These are phyloP conservation scores for Agapornis roseicollis DNA, from an alignment of 2,113 vertebrate species.

Conservation along the genomic window DNA sequence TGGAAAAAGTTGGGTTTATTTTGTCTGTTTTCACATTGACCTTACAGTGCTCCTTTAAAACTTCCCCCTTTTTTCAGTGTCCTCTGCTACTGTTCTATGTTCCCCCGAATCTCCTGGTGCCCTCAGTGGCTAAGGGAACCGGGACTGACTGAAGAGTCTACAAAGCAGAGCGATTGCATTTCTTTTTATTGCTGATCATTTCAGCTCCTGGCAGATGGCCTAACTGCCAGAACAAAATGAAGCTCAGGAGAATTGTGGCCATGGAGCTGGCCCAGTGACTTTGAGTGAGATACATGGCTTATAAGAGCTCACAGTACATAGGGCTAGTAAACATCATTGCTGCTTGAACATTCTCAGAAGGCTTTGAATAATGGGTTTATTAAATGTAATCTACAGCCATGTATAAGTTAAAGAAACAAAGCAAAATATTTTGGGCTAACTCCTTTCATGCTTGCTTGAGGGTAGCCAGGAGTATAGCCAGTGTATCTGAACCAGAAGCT, in stretches of 20 bases:
- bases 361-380: constrained; percentile 52
- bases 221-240: constrained; percentile 68
- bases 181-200: constrained; percentile 73
- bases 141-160: constrained; percentile 14
- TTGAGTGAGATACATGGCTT: constrained; percentile 62
- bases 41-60: background rate
- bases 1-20: background rate
- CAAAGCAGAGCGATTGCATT: constrained; percentile 59
- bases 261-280: constrained; percentile 57
- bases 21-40: background rate
- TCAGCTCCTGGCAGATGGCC: constrained; percentile 68
- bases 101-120: background rate
- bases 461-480: background rate
- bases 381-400: constrained; percentile 61
- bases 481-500: background rate
- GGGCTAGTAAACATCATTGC: constrained; percentile 59
- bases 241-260: constrained; percentile 56
- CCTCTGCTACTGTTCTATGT: background rate
- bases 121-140: background rate
- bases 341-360: constrained; percentile 39
- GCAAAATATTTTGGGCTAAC: constrained; percentile 37
- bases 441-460: background rate
- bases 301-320: constrained; percentile 25
- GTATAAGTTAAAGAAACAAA: constrained; percentile 61
- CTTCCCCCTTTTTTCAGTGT: background rate